phyloP scores from a whole-genome alignment of 2,797 vertebrate genomes.

The Glyptemys insculpta region DNA sequence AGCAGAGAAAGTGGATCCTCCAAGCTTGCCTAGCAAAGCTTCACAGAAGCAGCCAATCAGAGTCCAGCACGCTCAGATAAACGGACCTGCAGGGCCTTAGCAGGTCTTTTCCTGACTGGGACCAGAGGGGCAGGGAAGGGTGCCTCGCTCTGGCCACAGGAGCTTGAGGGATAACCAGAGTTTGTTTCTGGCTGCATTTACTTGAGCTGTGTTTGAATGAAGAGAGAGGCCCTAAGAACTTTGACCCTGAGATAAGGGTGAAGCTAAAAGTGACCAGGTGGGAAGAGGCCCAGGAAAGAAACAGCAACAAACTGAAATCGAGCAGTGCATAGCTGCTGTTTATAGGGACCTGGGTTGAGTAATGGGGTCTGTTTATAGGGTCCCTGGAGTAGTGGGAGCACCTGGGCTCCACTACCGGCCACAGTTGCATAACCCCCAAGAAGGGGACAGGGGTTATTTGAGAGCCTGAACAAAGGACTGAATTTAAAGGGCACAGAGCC shows the following conservation, averaged over 20 bases:
- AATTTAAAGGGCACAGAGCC: background rate
- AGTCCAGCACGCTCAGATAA: background rate
- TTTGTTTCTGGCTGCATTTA: background rate
- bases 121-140: background rate
- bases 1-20: background rate
- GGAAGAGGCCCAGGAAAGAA: background rate
- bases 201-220: background rate
- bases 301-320: background rate
- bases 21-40: background rate
- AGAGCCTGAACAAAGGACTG: too few species aligned
- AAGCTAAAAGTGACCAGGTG: background rate
- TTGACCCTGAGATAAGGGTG: background rate
- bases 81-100: background rate
- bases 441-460: background rate
- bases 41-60: background rate
- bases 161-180: too few species aligned
- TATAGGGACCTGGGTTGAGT: background rate
- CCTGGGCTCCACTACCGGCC: too few species aligned
- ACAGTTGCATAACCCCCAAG: background rate
- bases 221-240: background rate
- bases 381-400: background rate
- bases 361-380: background rate
- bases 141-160: background rate
- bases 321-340: background rate
- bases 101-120: background rate